phyloP scores from a whole-genome alignment of 2,888 invertebrate species.

The Sarcophaga rosellei region DNA sequence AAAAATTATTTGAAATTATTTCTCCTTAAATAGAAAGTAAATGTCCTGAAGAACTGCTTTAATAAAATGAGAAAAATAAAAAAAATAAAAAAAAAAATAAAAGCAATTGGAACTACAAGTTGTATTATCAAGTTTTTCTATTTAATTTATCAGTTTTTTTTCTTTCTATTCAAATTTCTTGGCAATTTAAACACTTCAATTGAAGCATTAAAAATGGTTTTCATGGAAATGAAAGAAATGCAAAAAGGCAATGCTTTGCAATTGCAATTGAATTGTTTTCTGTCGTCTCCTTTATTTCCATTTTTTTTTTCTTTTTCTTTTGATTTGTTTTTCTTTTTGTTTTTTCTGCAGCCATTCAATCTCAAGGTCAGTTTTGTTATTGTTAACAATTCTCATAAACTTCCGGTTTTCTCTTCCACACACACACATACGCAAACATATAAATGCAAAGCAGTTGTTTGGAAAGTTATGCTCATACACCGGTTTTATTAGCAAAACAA shows the following conservation, averaged over 20 bases:
- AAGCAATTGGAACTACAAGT: too few species aligned
- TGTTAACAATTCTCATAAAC: slow-evolving; percentile 44
- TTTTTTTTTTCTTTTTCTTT: background rate
- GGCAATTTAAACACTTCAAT: too few species aligned
- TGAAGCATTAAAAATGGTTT: too few species aligned
- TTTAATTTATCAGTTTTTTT: background rate
- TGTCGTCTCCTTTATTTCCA: background rate
- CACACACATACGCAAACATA: background rate
- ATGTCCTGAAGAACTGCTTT: too few species aligned
- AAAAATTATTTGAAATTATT: too few species aligned
- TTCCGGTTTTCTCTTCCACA: slow-evolving; percentile 65
- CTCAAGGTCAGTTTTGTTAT: slow-evolving; percentile 67
- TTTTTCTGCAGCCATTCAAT: slow-evolving; percentile 26
- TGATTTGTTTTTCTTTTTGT: background rate
- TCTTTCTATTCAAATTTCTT: too few species aligned
- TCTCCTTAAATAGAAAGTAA: too few species aligned
- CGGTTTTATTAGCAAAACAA: slow-evolving; percentile 34
- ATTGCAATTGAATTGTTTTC: background rate
- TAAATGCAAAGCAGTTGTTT: slow-evolving; percentile 47
- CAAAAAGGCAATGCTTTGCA: background rate
- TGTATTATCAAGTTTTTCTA: too few species aligned
- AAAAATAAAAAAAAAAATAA: too few species aligned
- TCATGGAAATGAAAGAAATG: too few species aligned
- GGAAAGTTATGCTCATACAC: slow-evolving; percentile 61
- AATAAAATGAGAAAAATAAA: too few species aligned